phyloP scores from a whole-genome alignment of 53 echinoderm and acorn worm species.

The Mesocentrotus franciscanus region DNA sequence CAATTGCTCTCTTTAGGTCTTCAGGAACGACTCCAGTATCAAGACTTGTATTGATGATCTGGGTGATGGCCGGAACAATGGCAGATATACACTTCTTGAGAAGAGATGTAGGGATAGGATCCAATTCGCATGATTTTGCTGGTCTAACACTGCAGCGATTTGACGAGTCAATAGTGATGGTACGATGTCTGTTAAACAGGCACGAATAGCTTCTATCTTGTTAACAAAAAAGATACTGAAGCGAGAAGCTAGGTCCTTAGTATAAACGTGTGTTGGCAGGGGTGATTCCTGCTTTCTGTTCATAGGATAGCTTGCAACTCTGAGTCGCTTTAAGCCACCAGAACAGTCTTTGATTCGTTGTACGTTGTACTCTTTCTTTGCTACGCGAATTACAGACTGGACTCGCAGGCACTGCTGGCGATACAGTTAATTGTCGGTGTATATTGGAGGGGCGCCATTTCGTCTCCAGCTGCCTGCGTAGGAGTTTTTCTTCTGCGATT shows the following conservation, averaged over 20 bases:
- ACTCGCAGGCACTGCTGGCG: background rate
- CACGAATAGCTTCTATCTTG: background rate
- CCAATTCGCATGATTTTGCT: slow-evolving; percentile 55
- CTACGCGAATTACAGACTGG: background rate
- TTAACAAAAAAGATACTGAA: background rate
- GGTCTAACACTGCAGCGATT: background rate
- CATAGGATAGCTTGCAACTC: slow-evolving; percentile 7
- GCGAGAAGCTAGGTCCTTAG: background rate
- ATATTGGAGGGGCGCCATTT: slow-evolving; percentile 20
- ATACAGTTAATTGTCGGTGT: slow-evolving; percentile 44
- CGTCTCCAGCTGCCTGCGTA: background rate
- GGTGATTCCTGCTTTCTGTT: slow-evolving; percentile 24
- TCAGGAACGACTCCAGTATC: slow-evolving; percentile 52
- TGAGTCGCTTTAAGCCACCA: slow-evolving; percentile 35
- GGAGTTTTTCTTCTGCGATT: background rate
- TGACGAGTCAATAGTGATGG: background rate
- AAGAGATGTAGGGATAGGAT: slow-evolving; percentile 44
- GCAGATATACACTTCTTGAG: slow-evolving; percentile 38
- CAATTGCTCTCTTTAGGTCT: too few species aligned
- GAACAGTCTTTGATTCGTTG: slow-evolving; percentile 12
- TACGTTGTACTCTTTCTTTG: background rate
- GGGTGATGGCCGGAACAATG: slow-evolving; percentile 9
- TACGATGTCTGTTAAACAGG: background rate
- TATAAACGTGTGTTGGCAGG: background rate
- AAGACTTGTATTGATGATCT: slow-evolving; percentile 46